These are phyloP conservation scores for Nemotelus nigrinus DNA, from an alignment of 2,888 invertebrate genomes.

Conservation along the genomic window DNA sequence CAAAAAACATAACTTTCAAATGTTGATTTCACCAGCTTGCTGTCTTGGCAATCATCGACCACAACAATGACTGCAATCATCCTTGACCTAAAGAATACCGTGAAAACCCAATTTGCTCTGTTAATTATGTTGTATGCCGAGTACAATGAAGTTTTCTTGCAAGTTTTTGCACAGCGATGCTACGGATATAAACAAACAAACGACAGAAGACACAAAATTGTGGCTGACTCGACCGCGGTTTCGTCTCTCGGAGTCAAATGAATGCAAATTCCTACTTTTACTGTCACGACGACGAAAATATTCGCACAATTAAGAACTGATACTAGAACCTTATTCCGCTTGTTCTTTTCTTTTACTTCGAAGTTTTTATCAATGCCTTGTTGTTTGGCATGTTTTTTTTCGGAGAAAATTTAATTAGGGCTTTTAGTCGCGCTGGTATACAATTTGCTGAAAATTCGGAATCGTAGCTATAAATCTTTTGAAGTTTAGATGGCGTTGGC, in stretches of 20 bases:
- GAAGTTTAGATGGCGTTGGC: slow-evolving; percentile 17
- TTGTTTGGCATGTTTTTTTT: not conserved
- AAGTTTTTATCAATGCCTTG: not conserved
- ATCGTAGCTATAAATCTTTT: slow-evolving; percentile 32
- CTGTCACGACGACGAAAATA: slow-evolving; percentile 50
- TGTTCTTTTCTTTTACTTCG: not conserved
- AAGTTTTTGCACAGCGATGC: slow-evolving; percentile 1
- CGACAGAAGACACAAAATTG: not conserved
- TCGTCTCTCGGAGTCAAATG: slow-evolving; percentile 30
- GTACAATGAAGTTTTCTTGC: slow-evolving; percentile 27
- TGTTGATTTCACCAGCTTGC: no score
- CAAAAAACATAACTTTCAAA: no score
- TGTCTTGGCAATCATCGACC: no score
- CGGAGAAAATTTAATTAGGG: slow-evolving; percentile 31
- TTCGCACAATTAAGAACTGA: slow-evolving; percentile 48
- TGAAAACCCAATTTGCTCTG: no score
- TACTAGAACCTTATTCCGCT: slow-evolving; percentile 32
- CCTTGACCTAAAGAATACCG: no score
- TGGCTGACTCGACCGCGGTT: not conserved
- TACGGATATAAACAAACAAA: not conserved
- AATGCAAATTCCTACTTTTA: slow-evolving; percentile 51
- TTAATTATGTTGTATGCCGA: not conserved
- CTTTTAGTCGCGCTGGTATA: not conserved
- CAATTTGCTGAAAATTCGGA: not conserved
- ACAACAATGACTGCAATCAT: no score